Conservation (phyloP, 2,888 invertebrate species). For the Chrysodeixis includens region DNA sequence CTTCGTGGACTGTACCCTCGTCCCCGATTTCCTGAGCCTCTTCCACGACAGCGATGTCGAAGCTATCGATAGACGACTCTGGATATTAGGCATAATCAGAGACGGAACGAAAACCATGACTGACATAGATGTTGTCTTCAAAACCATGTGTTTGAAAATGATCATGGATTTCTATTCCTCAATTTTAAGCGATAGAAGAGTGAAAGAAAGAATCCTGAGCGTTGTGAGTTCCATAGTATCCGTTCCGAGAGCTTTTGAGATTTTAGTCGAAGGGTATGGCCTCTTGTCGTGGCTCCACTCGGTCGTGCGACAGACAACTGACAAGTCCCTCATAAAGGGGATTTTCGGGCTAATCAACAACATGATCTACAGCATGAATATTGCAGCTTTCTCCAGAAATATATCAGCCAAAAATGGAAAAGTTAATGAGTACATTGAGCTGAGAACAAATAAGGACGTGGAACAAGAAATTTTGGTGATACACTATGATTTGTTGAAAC, state of each 20-base stretch:
- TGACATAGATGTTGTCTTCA: conserved; percentile 93
- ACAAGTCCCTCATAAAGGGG: conserved; percentile 66
- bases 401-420: conserved; percentile 63
- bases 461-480: conserved; percentile 77
- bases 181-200: conserved; percentile 89
- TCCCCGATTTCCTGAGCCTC: conserved; percentile 96
- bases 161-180: conserved; percentile 92
- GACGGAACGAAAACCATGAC: conserved; percentile 93
- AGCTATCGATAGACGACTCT: conserved; percentile 91
- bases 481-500: conserved; percentile 70
- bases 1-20: conserved; percentile 92
- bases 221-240: conserved; percentile 90
- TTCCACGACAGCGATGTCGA: conserved; percentile 94
- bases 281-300: conserved; percentile 92
- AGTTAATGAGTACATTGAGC: conserved; percentile 65
- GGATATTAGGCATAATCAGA: conserved; percentile 93
- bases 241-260: conserved; percentile 90
- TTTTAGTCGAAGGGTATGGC: conserved; percentile 91
- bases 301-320: conserved; percentile 70
- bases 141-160: conserved; percentile 93
- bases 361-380: conserved; percentile 72
- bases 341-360: conserved; percentile 71
- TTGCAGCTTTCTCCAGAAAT: conserved; percentile 72
- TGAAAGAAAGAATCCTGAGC: conserved; percentile 91
- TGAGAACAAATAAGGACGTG: conserved; percentile 78